These are phyloP conservation scores for Spisula subtruncata DNA, from an alignment of 2,888 invertebrate species.

Conservation along the genomic window DNA sequence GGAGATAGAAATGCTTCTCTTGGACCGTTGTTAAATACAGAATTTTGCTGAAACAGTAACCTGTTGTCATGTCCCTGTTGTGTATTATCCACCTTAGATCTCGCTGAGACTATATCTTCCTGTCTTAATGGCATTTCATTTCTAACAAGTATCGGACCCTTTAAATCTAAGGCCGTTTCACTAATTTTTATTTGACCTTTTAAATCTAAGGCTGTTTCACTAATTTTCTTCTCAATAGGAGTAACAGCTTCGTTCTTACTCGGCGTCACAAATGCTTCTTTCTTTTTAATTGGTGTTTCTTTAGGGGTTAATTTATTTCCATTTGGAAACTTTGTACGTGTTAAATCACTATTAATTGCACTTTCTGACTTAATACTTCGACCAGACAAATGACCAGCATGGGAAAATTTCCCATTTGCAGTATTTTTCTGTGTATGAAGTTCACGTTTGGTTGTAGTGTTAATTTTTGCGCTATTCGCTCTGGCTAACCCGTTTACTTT, in stretches of 20 bases:
- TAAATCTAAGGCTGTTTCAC: not conserved
- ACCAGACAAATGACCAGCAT: slow-evolving; percentile 60
- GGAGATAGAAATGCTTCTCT: not conserved
- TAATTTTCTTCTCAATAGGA: not conserved
- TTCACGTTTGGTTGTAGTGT: slow-evolving; percentile 47
- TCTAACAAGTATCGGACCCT: not conserved
- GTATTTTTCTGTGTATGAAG: slow-evolving; percentile 31
- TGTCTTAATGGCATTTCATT: slow-evolving; percentile 7
- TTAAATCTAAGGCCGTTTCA: not conserved
- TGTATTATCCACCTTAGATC: not conserved
- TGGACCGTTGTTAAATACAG: not conserved
- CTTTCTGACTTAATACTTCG: slow-evolving; percentile 70
- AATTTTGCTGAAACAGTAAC: not conserved
- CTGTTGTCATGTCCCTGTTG: not conserved
- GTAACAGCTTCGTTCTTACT: not conserved
- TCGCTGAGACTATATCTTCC: slow-evolving; percentile 4
- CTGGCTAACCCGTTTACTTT: slow-evolving; percentile 49
- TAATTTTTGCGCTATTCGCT: slow-evolving; percentile 65
- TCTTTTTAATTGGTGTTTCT: slow-evolving; percentile 1
- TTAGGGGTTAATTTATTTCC: slow-evolving; percentile 28
- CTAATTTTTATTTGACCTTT: not conserved
- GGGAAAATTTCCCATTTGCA: slow-evolving; percentile 33
- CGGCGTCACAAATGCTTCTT: slow-evolving; percentile 6
- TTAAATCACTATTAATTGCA: slow-evolving; percentile 52
- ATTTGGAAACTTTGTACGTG: slow-evolving; percentile 42